Percentiles rank a stretch among this genome's conserved stretches.
Evolutionary conservation across 1,140 invertebrate genomes (phyloP).

Genomic region (Drosophila takahashii): DNA sequence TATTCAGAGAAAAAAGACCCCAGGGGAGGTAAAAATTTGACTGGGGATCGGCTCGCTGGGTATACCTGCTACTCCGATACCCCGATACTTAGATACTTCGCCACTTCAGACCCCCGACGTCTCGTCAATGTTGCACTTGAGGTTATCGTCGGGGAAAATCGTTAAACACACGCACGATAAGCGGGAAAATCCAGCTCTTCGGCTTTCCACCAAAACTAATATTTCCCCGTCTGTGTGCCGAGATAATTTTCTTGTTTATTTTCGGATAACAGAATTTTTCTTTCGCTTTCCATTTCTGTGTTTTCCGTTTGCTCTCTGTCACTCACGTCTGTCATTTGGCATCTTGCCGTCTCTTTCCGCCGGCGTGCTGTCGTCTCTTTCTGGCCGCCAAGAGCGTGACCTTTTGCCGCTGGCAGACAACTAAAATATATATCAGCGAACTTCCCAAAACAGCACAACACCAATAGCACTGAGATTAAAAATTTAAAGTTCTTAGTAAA

Average conservation of each 20-base stretch:
- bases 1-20: conserved; percentile 8
- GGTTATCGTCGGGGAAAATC: conserved; percentile 68
- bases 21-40: not conserved
- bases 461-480: conserved; percentile 1
- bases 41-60: not conserved
- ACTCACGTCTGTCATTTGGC: conserved; percentile 13
- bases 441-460: conserved; percentile 11
- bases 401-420: conserved; percentile 30
- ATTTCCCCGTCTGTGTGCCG: conserved; percentile 27
- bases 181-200: conserved; percentile 47
- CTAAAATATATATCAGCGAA: conserved; percentile 45
- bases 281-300: conserved; percentile 36
- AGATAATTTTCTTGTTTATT: conserved; percentile 53
- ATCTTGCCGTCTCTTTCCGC: not conserved
- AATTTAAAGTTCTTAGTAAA: not conserved
- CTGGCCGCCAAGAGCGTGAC: conserved; percentile 43
- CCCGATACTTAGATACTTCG: conserved; percentile 8
- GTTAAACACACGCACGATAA: conserved; percentile 64
- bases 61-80: conserved; percentile 30
- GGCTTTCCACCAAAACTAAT: conserved; percentile 33
- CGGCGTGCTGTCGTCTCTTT: not conserved
- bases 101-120: conserved; percentile 46
- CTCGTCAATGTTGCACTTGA: conserved; percentile 69
- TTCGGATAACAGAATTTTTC: conserved; percentile 37
- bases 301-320: conserved; percentile 31